Evolutionary conservation across 2,888 invertebrate species (phyloP).

Genomic region (Lasioglossum marginatum): DNA sequence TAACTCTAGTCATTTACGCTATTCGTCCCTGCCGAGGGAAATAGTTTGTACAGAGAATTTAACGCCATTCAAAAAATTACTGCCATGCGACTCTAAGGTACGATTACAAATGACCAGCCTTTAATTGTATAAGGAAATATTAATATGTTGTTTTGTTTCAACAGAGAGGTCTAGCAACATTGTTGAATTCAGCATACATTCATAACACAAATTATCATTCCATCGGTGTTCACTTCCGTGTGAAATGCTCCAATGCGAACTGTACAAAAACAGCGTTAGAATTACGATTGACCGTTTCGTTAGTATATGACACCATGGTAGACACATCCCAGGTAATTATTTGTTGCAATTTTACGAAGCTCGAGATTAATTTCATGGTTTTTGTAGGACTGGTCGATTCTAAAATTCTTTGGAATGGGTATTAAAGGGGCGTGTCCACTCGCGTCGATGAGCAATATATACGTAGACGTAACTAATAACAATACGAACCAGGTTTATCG

Average conservation of each 20-base stretch:
- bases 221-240: slow-evolving; percentile 93
- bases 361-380: not conserved
- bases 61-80: slow-evolving; percentile 98
- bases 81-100: slow-evolving; percentile 96
- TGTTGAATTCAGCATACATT: slow-evolving; percentile 95
- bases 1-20: slow-evolving; percentile 88
- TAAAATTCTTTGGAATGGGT: slow-evolving; percentile 94
- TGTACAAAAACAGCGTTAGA: slow-evolving; percentile 90
- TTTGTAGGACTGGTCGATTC: slow-evolving; percentile 92
- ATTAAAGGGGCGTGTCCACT: slow-evolving; percentile 93
- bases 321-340: slow-evolving; percentile 76
- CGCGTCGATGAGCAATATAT: slow-evolving; percentile 91
- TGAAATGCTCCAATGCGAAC: slow-evolving; percentile 88
- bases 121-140: slow-evolving; percentile 27
- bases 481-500: slow-evolving; percentile 87
- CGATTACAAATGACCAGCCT: not conserved
- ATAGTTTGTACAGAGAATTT: slow-evolving; percentile 99
- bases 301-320: slow-evolving; percentile 92
- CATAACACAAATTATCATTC: slow-evolving; percentile 98
- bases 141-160: slow-evolving; percentile 60
- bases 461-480: slow-evolving; percentile 91
- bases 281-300: slow-evolving; percentile 93
- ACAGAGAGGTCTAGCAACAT: slow-evolving; percentile 92
- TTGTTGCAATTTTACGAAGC: not conserved
- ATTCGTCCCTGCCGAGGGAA: slow-evolving; percentile 97